Conservation (phyloP, 2,113 vertebrate species). For the Gopherus evgoodei region DNA sequence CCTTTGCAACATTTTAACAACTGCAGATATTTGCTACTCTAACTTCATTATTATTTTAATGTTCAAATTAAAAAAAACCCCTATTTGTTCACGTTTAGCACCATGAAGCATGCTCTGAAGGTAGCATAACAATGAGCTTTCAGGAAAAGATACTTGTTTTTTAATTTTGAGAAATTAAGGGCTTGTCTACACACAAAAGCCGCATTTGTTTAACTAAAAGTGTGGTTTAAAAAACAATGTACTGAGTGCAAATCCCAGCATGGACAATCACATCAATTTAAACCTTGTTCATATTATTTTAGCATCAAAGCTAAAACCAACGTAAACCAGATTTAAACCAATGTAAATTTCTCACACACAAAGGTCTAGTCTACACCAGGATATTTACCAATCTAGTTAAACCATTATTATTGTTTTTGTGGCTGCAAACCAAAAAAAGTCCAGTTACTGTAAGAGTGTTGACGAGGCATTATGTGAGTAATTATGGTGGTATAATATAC, state of each 20-base stretch:
- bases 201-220: background rate
- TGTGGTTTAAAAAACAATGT: background rate
- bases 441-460: background rate
- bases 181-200: background rate
- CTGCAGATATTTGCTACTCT: background rate
- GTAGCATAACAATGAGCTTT: background rate
- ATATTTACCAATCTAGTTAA: background rate
- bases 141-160: background rate
- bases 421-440: background rate
- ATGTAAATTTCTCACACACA: background rate
- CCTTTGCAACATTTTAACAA: background rate
- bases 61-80: too few relatives aligned
- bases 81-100: background rate
- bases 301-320: background rate
- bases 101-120: too few relatives aligned
- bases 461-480: background rate
- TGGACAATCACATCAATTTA: background rate
- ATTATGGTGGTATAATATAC: background rate
- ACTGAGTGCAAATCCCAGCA: background rate
- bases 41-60: background rate
- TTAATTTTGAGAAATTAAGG: background rate
- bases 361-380: background rate
- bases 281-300: background rate
- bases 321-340: background rate
- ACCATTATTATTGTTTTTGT: background rate